These are phyloP conservation scores for Scomberomorus guttatus DNA, from an alignment of 2,797 vertebrate genomes.

Conservation along the genomic window DNA sequence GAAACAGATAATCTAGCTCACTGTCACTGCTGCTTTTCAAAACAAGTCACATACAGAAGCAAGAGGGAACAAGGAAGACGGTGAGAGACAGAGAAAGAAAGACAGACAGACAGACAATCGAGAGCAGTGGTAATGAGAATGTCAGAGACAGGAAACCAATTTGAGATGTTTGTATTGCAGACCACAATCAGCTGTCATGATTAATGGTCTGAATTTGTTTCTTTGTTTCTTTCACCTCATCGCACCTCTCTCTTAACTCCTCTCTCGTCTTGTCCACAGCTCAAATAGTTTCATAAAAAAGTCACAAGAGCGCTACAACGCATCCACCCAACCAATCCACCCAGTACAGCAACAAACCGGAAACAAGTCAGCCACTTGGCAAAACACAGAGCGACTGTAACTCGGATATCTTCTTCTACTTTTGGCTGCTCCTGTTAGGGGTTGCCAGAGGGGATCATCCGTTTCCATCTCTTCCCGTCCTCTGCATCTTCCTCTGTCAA, in stretches of 20 bases:
- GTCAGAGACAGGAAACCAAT: constrained; percentile 62
- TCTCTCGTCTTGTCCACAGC: constrained; percentile 23
- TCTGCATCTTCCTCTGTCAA: too few relatives aligned
- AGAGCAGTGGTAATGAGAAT: constrained; percentile 60
- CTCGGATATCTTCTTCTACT: too few relatives aligned
- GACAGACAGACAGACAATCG: constrained; percentile 23
- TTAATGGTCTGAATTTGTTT: constrained; percentile 64
- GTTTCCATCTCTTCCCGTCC: too few relatives aligned
- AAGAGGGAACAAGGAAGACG: neutral
- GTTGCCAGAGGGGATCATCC: too few relatives aligned
- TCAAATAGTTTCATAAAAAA: constrained; percentile 32
- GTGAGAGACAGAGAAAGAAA: constrained; percentile 23
- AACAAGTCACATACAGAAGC: constrained; percentile 33
- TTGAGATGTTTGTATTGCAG: constrained; percentile 43
- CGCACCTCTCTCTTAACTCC: neutral
- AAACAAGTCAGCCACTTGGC: too few relatives aligned
- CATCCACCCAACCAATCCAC: neutral
- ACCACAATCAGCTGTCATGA: constrained; percentile 63
- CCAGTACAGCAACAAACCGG: too few relatives aligned
- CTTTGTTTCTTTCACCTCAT: constrained; percentile 43
- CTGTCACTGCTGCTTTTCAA: constrained; percentile 28
- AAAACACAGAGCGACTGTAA: too few relatives aligned
- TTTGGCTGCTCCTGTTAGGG: too few relatives aligned
- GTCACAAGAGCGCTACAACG: constrained; percentile 13
- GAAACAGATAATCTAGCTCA: constrained; percentile 31